Evolutionary conservation across 2,888 invertebrate genomes (phyloP).

Genomic region (Eupithecia subumbrata): DNA sequence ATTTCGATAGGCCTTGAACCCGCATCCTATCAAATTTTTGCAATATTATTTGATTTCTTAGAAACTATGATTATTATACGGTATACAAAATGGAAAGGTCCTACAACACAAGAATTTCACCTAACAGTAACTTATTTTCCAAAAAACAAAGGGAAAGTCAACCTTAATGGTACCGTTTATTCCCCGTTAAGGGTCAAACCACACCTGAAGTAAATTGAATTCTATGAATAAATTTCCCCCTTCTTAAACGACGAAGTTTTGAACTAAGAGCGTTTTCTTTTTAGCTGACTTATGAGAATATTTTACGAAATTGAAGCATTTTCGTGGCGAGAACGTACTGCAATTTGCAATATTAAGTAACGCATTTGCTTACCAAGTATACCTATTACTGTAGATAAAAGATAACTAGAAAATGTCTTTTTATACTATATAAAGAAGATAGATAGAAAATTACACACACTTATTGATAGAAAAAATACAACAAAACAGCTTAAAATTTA

Average conservation of each 20-base stretch:
- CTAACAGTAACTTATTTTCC: conserved; percentile 27
- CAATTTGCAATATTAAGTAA: background rate
- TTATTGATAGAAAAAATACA: no score
- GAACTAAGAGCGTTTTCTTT: conserved; percentile 33
- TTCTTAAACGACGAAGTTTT: conserved; percentile 29
- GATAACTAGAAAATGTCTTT: no score
- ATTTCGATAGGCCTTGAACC: no score
- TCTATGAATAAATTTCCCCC: conserved; percentile 76
- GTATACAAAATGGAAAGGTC: background rate
- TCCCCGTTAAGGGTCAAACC: conserved; percentile 77
- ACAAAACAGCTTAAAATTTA: no score
- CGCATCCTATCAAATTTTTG: no score
- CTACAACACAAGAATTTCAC: background rate
- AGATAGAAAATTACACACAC: no score
- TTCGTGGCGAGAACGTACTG: background rate
- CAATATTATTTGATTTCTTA: no score
- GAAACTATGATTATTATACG: no score
- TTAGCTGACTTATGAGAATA: conserved; percentile 27
- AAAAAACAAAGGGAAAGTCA: conserved; percentile 68
- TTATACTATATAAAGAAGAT: no score
- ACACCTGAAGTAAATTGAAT: conserved; percentile 80
- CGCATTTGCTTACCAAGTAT: background rate
- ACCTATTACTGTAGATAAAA: no score
- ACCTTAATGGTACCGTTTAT: conserved; percentile 74
- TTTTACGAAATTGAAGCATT: conserved; percentile 18